Evolutionary conservation across 2,888 invertebrate genomes (phyloP).

Genomic region (Odontothrips loti): DNA sequence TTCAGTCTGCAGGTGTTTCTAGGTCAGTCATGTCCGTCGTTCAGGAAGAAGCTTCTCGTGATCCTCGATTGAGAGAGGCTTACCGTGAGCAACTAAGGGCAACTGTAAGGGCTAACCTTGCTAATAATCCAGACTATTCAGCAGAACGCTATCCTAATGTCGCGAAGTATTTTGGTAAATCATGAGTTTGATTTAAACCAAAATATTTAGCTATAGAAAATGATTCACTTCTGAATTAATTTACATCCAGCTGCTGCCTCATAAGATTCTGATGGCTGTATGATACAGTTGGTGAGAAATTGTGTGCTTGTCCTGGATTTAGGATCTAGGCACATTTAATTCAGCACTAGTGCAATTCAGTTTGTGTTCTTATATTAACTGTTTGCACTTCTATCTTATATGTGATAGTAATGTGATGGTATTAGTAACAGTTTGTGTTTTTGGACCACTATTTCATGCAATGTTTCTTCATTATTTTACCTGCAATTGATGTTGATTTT

Average conservation of each 20-base stretch:
- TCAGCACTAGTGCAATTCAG: background rate
- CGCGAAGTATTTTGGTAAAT: slow-evolving; percentile 45
- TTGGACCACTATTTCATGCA: slow-evolving; percentile 14
- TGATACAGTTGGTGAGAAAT: no score
- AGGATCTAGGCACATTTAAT: no score
- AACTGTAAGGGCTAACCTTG: slow-evolving; percentile 49
- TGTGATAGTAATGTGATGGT: slow-evolving; percentile 20
- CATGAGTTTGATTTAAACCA: background rate
- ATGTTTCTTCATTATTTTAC: background rate
- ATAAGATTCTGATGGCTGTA: no score
- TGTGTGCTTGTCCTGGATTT: no score
- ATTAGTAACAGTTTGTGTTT: slow-evolving; percentile 11
- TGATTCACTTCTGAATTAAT: no score
- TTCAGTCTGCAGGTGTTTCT: slow-evolving; percentile 51
- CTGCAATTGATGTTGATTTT: background rate
- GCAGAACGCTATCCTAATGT: slow-evolving; percentile 49
- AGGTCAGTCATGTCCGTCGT: slow-evolving; percentile 49
- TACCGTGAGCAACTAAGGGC: slow-evolving; percentile 52
- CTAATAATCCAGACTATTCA: slow-evolving; percentile 50
- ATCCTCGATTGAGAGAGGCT: slow-evolving; percentile 51
- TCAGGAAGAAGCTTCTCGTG: slow-evolving; percentile 50
- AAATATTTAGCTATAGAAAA: background rate
- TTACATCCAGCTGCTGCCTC: no score
- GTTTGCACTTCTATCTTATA: slow-evolving; percentile 17
- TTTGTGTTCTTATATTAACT: background rate